Evolutionary conservation across 2,797 vertebrate species (phyloP).

Genomic region (Sandelia bainsii): DNA sequence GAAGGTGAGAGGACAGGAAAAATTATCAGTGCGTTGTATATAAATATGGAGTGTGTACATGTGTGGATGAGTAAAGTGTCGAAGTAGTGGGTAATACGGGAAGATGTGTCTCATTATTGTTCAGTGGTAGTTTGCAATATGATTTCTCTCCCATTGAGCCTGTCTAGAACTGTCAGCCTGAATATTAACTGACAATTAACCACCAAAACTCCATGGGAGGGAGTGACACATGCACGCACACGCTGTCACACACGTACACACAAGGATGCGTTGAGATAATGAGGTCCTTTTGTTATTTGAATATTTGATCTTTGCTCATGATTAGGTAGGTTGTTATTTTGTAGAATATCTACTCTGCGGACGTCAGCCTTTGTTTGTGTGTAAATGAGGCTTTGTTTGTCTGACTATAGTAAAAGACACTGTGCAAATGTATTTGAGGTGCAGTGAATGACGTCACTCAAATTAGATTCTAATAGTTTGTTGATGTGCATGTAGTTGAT

Average conservation of each 20-base stretch:
- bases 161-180: slow-evolving; percentile 73
- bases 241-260: slow-evolving; percentile 38
- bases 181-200: slow-evolving; percentile 84
- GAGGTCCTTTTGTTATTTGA: slow-evolving; percentile 84
- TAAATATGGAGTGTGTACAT: slow-evolving; percentile 19
- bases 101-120: slow-evolving; percentile 78
- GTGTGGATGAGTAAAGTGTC: slow-evolving; percentile 60
- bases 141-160: slow-evolving; percentile 73
- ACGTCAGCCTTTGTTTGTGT: slow-evolving; percentile 73
- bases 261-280: slow-evolving; percentile 72
- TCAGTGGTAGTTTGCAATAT: slow-evolving; percentile 65
- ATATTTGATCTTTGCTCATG: slow-evolving; percentile 84
- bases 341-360: slow-evolving; percentile 55
- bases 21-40: no score
- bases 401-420: slow-evolving; percentile 30
- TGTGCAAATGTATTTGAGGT: slow-evolving; percentile 47
- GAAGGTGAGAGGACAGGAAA: no score
- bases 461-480: slow-evolving; percentile 20
- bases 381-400: slow-evolving; percentile 74
- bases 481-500: slow-evolving; percentile 26
- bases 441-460: slow-evolving; percentile 39
- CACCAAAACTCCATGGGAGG: slow-evolving; percentile 56
- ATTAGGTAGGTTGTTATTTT: slow-evolving; percentile 78
- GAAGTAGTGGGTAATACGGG: slow-evolving; percentile 62
- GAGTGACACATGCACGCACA: slow-evolving; percentile 17